A percentile compares a stretch with the other conserved stretches of the same genome.
These are phyloP conservation scores for Gracilinanus agilis DNA, from an alignment of 2,113 vertebrate species.

Conservation along the genomic window DNA sequence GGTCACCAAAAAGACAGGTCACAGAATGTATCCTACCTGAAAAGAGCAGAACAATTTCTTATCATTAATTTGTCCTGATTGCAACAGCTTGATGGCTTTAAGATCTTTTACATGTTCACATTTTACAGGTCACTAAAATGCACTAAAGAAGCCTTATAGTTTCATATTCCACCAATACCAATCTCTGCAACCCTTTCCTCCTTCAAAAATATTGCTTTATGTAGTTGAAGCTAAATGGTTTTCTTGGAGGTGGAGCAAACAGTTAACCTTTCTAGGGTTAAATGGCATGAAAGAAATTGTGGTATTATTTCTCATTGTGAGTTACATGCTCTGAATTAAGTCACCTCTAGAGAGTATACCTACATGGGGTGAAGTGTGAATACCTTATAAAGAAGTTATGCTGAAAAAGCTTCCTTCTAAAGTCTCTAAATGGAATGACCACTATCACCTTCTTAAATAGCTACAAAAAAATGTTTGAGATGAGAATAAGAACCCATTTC, in stretches of 20 bases:
- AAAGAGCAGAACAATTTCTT: conserved; percentile 61
- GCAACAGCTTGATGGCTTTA: conserved; percentile 69
- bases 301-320: conserved; percentile 49
- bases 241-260: conserved; percentile 47
- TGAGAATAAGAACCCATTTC: neutral
- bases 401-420: conserved; percentile 3
- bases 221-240: conserved; percentile 68
- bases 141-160: conserved; percentile 39
- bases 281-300: conserved; percentile 59
- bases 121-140: conserved; percentile 74
- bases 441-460: neutral
- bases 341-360: conserved; percentile 30
- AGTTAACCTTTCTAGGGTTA: conserved; percentile 67
- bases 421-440: conserved; percentile 31
- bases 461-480: neutral
- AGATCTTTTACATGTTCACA: conserved; percentile 75
- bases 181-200: conserved; percentile 49
- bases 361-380: conserved; percentile 42
- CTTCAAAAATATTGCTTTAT: conserved; percentile 39
- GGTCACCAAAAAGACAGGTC: conserved; percentile 88
- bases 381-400: conserved; percentile 17
- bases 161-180: neutral
- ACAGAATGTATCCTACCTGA: conserved; percentile 73
- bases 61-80: conserved; percentile 77
- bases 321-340: conserved; percentile 26